These are phyloP conservation scores for Haliclona indistincta DNA, from an alignment of 37 sponge, comb jelly and placozoan genomes.

Conservation along the genomic window DNA sequence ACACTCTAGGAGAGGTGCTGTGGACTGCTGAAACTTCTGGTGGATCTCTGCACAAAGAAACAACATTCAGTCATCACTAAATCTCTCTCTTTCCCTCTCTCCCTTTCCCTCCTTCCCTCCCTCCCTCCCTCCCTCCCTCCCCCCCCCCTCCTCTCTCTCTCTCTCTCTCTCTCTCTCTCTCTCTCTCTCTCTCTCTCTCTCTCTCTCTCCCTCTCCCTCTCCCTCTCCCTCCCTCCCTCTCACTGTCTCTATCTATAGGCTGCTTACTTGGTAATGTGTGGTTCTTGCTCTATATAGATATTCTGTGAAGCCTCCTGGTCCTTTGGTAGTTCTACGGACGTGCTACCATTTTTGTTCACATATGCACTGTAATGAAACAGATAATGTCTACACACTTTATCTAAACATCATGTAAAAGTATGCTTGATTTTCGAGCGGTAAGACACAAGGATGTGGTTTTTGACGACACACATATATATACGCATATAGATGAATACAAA, in stretches of 20 bases:
- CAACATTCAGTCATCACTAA: too few species aligned
- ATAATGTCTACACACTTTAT: too few species aligned
- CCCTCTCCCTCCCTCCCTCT: background rate
- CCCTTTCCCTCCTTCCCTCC: background rate
- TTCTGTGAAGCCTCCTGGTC: background rate
- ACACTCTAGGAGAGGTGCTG: too few species aligned
- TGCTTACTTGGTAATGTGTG: background rate
- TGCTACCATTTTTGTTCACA: too few species aligned
- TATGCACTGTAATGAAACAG: too few species aligned
- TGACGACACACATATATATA: too few species aligned
- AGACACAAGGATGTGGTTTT: too few species aligned
- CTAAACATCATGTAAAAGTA: too few species aligned
- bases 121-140: background rate
- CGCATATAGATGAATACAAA: too few species aligned
- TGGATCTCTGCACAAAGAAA: background rate
- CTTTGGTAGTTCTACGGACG: background rate
- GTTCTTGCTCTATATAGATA: background rate
- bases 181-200: constrained; percentile 7
- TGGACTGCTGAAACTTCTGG: too few species aligned
- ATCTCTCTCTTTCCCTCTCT: too few species aligned
- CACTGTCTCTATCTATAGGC: background rate
- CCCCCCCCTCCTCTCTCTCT: background rate
- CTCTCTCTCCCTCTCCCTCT: background rate
- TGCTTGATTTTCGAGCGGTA: too few species aligned
- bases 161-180: constrained; percentile 4